phyloP scores from a whole-genome alignment of 2,797 vertebrate species.

The Myripristis murdjan region DNA sequence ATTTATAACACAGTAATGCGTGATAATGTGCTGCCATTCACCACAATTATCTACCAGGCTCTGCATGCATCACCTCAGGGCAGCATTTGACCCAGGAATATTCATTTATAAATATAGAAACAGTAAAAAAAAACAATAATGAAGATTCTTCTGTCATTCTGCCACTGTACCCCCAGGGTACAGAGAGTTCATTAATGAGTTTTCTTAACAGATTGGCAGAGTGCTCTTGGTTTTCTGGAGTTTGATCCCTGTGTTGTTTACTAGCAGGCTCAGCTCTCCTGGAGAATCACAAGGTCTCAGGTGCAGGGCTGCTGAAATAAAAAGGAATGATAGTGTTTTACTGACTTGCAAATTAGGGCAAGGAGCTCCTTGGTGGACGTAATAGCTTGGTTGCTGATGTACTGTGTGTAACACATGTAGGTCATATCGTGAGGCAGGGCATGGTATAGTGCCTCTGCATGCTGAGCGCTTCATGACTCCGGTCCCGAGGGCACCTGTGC shows the following conservation, averaged over 20 bases:
- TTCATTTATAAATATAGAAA: conserved; percentile 68
- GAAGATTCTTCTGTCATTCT: conserved; percentile 36
- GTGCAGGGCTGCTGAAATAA: conserved; percentile 16
- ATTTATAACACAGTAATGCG: conserved; percentile 31
- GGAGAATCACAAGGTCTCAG: conserved; percentile 24
- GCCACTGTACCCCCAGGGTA: conserved; percentile 66
- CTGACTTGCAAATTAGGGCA: conserved; percentile 22
- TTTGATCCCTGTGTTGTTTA: conserved; percentile 56
- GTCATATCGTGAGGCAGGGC: conserved; percentile 60
- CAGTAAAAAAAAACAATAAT: conserved; percentile 46
- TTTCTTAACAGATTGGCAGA: conserved; percentile 67
- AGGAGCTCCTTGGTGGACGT: conserved; percentile 25
- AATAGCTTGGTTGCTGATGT: conserved; percentile 17
- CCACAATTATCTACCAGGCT: conserved; percentile 55
- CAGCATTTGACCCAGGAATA: conserved; percentile 57
- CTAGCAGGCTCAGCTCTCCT: conserved; percentile 40
- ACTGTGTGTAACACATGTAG: conserved; percentile 54
- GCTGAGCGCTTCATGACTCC: conserved; percentile 60
- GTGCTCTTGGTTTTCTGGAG: conserved; percentile 38
- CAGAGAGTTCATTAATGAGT: conserved; percentile 53
- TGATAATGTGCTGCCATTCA: conserved; percentile 35
- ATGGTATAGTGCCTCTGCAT: conserved; percentile 55
- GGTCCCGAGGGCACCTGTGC: conserved; percentile 70
- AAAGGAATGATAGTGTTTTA: conserved; percentile 25
- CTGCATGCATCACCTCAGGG: conserved; percentile 48